Base-by-base conservation (phyloP, 1,140 invertebrate species). In the Probaryconus sp. region DNA sequence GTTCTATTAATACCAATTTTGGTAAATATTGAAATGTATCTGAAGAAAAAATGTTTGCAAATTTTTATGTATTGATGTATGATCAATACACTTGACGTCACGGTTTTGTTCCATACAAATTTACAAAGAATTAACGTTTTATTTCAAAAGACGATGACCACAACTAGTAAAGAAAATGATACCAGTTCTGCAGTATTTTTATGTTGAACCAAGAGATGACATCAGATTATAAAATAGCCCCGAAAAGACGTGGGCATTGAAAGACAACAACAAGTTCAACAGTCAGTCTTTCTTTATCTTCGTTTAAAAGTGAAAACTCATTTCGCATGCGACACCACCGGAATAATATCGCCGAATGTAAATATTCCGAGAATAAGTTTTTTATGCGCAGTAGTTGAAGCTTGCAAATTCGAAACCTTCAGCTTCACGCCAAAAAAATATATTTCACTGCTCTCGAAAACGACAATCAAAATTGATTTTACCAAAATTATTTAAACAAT, bases 241-340 rank as follows among this genome's bases (percentile, higher is more conserved):
- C 10, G 13, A 33, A 48, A 50, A 43, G 14, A 58, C 69, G 69
- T 73, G 69, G 69, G 69, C 48, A 61, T 28, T 56, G 56, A 37
- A 40, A 53, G 53, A 67, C 47, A 18, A 48, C 53, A 73, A 55
- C 68, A 64, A 48, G 60, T 73, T 72, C 60, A 61, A 40, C 43
- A 51, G n/a, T 48, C 61, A n/a, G n/a, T n/a, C 43, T 67, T 40
- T 21, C 30, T 21, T 28, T n/a, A 2, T 28, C 20, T 53, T 65
- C 43, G 37, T 28, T 35, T 40, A 72, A 64, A 64, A 72, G 60
- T 71, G 68, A 71, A 71, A 64, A 64, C 51, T 43, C 43, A 64
- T 45, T 64, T 71, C 31, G 9, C 63, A 21, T 50, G 58, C 50
- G 56, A 55, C 56, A 63, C 63, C 63, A 26, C 9, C n/a, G 47